A percentile compares a stretch with the other conserved stretches of the same genome.
phyloP scores from a whole-genome alignment of 2,113 vertebrate genomes.

The Mus pahari region DNA sequence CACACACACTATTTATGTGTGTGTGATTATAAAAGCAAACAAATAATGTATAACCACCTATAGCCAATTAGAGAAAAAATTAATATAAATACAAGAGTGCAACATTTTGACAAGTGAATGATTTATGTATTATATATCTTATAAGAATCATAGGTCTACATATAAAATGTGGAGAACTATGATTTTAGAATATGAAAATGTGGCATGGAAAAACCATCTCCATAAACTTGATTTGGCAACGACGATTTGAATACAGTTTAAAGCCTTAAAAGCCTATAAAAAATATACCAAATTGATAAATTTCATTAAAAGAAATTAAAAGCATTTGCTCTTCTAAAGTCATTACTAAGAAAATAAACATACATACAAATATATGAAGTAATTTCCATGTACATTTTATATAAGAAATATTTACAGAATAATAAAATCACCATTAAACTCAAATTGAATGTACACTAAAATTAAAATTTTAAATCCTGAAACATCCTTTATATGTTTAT shows the following conservation, averaged over 20 bases:
- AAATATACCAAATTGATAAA: neutral
- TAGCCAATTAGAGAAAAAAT: too few species aligned
- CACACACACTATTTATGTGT: too few species aligned
- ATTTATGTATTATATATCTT: too few species aligned
- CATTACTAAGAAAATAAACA: neutral
- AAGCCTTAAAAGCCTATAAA: too few species aligned
- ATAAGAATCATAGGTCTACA: too few species aligned
- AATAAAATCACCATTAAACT: neutral
- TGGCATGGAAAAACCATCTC: too few species aligned
- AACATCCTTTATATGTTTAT: neutral
- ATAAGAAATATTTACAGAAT: neutral
- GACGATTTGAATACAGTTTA: neutral
- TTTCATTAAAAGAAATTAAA: neutral
- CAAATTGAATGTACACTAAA: neutral
- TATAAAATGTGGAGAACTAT: too few species aligned
- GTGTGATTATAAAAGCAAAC: too few species aligned
- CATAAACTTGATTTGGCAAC: neutral
- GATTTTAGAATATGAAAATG: too few species aligned
- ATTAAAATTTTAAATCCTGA: neutral
- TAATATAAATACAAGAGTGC: too few species aligned
- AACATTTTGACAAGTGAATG: too few species aligned
- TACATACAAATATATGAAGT: neutral
- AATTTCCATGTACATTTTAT: neutral
- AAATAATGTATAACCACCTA: too few species aligned
- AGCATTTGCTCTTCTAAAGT: neutral